phyloP scores from a whole-genome alignment of 2,797 vertebrate genomes.

The Macropodus opercularis region DNA sequence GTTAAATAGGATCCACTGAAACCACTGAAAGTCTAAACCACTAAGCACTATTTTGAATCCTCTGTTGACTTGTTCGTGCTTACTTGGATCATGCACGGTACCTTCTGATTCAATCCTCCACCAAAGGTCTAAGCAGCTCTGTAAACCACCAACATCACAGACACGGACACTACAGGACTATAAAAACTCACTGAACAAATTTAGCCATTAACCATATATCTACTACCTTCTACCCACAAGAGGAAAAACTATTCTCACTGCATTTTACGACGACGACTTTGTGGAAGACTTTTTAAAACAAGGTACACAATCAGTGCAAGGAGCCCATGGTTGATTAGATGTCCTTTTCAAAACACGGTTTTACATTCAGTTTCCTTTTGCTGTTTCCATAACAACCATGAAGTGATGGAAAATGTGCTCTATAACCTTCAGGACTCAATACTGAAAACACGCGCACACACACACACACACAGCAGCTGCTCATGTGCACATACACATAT shows the following conservation, averaged over 20 bases:
- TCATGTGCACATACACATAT: conserved; percentile 15
- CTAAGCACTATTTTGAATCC: neutral
- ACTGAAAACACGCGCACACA: conserved; percentile 38
- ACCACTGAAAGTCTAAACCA: too few relatives aligned
- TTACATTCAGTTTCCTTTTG: conserved; percentile 78
- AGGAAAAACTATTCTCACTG: conserved; percentile 1
- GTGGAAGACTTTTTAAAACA: conserved; percentile 48
- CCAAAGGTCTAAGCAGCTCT: conserved; percentile 20
- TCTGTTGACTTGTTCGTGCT: neutral
- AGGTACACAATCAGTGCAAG: conserved; percentile 48
- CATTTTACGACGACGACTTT: conserved; percentile 12
- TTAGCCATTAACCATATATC: conserved; percentile 21
- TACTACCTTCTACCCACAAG: neutral
- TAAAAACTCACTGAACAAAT: conserved; percentile 28
- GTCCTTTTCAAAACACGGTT: conserved; percentile 68
- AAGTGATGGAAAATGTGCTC: conserved; percentile 69
- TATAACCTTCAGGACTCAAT: conserved; percentile 80
- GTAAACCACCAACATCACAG: conserved; percentile 36
- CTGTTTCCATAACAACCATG: conserved; percentile 84
- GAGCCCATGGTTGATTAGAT: conserved; percentile 59
- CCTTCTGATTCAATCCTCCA: conserved; percentile 29
- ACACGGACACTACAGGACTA: conserved; percentile 15
- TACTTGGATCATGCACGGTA: neutral
- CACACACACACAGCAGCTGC: conserved; percentile 30
- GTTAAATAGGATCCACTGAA: too few relatives aligned